A percentile compares a stretch with the other conserved stretches of the same genome.
Evolutionary conservation across 2,113 vertebrate species (phyloP).

Genomic region (Bubalus kerabau): DNA sequence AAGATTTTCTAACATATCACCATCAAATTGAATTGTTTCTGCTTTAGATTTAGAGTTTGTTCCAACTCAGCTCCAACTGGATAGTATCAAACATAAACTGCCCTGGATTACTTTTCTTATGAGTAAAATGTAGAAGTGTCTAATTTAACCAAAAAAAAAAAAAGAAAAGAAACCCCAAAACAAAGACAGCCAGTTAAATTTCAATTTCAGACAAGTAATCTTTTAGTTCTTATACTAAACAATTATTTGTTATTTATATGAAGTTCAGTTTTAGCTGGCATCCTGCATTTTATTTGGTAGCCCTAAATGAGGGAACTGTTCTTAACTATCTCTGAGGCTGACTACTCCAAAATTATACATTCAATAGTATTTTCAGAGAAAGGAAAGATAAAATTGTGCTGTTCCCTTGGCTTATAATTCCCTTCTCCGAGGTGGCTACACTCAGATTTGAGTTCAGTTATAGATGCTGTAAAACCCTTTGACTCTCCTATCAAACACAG

Average conservation of each 20-base stretch:
- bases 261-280: constrained; percentile 11
- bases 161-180: background rate
- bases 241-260: background rate
- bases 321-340: background rate
- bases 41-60: constrained; percentile 18
- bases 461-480: background rate
- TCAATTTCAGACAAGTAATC: background rate
- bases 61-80: background rate
- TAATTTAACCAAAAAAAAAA: background rate
- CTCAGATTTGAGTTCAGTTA: background rate
- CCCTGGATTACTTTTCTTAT: background rate
- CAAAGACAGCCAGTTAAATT: background rate
- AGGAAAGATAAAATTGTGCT: background rate
- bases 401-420: background rate
- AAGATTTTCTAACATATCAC: background rate
- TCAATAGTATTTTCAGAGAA: background rate
- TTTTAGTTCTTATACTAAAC: background rate
- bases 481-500: background rate
- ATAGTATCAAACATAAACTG: background rate
- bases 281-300: background rate
- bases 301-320: background rate
- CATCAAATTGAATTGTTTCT: background rate
- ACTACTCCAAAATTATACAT: background rate
- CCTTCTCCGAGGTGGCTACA: background rate
- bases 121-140: background rate